phyloP scores from a whole-genome alignment of 1,140 invertebrate genomes.

The Eriosoma lanigerum region DNA sequence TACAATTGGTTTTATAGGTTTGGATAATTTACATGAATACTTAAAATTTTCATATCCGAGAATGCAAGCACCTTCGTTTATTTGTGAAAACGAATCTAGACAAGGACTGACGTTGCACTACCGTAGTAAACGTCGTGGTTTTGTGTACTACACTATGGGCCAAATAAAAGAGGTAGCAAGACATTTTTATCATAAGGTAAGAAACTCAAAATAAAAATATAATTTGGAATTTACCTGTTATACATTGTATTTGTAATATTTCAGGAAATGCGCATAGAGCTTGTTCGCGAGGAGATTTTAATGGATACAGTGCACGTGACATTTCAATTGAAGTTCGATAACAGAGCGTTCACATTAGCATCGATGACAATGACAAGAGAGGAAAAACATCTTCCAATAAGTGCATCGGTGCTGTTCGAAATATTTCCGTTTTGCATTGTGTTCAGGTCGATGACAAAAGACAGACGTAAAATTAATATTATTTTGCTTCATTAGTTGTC shows the following conservation, averaged over 20 bases:
- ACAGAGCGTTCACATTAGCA: slow-evolving; percentile 79
- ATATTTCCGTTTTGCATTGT: slow-evolving; percentile 98
- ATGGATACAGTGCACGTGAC: slow-evolving; percentile 92
- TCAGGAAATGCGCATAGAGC: slow-evolving; percentile 84
- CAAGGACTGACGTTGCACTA: slow-evolving; percentile 91
- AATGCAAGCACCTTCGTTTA: slow-evolving; percentile 91
- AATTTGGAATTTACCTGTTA: not conserved
- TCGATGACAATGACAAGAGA: slow-evolving; percentile 79
- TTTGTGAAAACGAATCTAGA: slow-evolving; percentile 91
- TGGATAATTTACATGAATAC: slow-evolving; percentile 97
- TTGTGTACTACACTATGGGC: slow-evolving; percentile 95
- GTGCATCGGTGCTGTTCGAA: slow-evolving; percentile 87
- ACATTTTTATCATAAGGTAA: slow-evolving; percentile 56
- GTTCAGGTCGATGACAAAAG: slow-evolving; percentile 71
- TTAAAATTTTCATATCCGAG: slow-evolving; percentile 94
- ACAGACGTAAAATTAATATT: slow-evolving; percentile 51
- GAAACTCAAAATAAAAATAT: not conserved
- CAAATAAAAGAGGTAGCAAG: slow-evolving; percentile 79
- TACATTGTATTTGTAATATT: not conserved
- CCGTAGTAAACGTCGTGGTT: slow-evolving; percentile 86
- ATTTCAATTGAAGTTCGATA: slow-evolving; percentile 92
- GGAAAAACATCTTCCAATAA: slow-evolving; percentile 83
- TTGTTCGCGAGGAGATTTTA: slow-evolving; percentile 80
- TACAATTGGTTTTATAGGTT: slow-evolving; percentile 56
- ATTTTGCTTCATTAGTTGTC: slow-evolving; percentile 22